These are phyloP conservation scores for Chrysina gloriosa DNA, from an alignment of 2,888 invertebrate genomes.

Conservation along the genomic window DNA sequence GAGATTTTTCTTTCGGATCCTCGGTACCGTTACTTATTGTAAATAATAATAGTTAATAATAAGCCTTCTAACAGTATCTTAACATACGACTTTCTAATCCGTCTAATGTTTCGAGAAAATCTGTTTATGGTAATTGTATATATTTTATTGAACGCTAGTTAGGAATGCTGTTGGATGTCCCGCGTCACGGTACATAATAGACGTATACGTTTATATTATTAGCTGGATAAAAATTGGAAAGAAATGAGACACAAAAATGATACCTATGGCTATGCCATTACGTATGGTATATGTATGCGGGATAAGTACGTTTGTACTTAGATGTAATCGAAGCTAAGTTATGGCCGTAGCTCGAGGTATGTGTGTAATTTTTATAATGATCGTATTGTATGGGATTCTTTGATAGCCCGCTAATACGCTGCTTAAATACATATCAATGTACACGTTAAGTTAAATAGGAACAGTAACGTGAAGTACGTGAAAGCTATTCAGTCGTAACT, in stretches of 20 bases:
- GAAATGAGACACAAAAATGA: not conserved
- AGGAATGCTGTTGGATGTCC: constrained; percentile 17
- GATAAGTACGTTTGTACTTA: not conserved
- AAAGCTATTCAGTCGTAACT: too few relatives aligned
- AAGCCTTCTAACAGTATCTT: constrained; percentile 10
- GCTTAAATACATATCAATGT: too few relatives aligned
- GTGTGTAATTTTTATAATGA: too few relatives aligned
- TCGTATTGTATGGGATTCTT: too few relatives aligned
- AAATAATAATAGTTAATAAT: constrained; percentile 28
- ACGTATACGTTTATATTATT: constrained; percentile 15
- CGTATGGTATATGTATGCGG: not conserved
- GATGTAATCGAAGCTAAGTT: too few relatives aligned
- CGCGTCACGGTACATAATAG: not conserved
- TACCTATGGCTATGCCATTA: not conserved
- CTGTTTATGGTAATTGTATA: constrained; percentile 29
- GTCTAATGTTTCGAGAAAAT: constrained; percentile 25
- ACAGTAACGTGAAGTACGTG: too few relatives aligned
- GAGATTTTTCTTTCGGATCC: not conserved
- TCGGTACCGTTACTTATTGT: constrained; percentile 17
- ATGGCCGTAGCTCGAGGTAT: too few relatives aligned
- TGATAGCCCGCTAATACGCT: too few relatives aligned
- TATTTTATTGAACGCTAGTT: constrained; percentile 18
- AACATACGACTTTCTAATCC: constrained; percentile 26
- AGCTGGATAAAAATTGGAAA: not conserved
- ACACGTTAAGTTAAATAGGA: too few relatives aligned